Conservation (phyloP, 2,797 vertebrate genomes). For the Alectoris magna region DNA sequence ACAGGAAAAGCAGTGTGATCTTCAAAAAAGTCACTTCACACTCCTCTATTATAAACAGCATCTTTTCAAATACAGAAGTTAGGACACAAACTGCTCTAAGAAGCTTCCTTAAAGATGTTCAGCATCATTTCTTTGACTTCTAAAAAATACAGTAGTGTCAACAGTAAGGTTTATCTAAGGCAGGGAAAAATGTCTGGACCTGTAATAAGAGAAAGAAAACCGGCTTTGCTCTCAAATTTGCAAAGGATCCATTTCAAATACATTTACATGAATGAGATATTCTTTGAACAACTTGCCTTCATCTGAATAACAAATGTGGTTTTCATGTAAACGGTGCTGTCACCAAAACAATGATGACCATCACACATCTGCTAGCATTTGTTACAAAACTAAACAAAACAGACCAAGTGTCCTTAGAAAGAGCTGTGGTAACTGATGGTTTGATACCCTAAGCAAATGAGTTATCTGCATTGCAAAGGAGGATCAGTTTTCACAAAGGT, state of each 20-base stretch:
- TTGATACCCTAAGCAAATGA: slow-evolving; percentile 61
- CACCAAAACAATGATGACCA: slow-evolving; percentile 47
- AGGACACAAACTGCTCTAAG: background rate
- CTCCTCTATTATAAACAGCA: background rate
- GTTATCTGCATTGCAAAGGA: slow-evolving; percentile 56
- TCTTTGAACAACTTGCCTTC: slow-evolving; percentile 8
- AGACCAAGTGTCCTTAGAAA: slow-evolving; percentile 10
- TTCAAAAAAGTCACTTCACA: background rate
- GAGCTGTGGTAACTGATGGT: slow-evolving; percentile 39
- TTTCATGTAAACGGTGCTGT: slow-evolving; percentile 70
- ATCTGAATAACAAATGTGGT: slow-evolving; percentile 75
- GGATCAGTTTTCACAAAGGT: slow-evolving; percentile 35
- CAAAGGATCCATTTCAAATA: slow-evolving; percentile 31
- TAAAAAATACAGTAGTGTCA: no score
- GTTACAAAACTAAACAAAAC: slow-evolving; percentile 60
- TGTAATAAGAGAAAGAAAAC: background rate
- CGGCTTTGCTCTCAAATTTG: background rate
- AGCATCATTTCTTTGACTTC: background rate
- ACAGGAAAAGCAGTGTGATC: background rate
- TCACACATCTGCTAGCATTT: slow-evolving; percentile 63
- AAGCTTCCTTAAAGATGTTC: background rate
- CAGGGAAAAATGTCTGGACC: background rate
- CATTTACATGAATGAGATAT: slow-evolving; percentile 20
- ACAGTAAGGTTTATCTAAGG: background rate
- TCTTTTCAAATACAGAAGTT: background rate